Conservation (phyloP, 2,113 vertebrate genomes). For the Bubo bubo region DNA sequence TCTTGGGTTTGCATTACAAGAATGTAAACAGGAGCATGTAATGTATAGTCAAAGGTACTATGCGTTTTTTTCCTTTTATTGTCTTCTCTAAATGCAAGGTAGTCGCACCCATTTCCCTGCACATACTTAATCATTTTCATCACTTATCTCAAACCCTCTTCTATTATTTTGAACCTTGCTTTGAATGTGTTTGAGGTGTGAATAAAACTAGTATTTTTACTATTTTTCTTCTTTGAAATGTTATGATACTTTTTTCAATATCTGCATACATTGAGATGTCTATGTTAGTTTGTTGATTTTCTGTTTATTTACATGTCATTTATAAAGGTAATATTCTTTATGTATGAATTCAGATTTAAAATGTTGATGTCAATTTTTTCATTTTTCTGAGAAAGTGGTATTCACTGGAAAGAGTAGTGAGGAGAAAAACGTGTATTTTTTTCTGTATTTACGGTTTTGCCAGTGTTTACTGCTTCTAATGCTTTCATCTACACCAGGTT, state of each 20-base stretch:
- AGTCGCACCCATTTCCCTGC: background rate
- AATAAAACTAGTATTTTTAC: background rate
- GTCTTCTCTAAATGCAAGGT: background rate
- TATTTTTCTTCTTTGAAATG: background rate
- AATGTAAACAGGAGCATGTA: background rate
- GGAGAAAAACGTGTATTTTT: accelerated
- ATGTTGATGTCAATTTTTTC: background rate
- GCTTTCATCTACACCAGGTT: background rate
- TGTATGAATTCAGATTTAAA: background rate
- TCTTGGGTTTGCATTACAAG: background rate
- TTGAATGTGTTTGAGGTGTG: background rate
- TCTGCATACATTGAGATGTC: background rate
- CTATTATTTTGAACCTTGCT: background rate
- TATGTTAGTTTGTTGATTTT: background rate
- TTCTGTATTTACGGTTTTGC: background rate
- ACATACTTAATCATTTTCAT: background rate
- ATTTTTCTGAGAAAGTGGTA: background rate
- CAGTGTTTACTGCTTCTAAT: background rate
- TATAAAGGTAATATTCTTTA: background rate
- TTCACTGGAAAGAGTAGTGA: background rate
- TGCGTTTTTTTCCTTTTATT: background rate
- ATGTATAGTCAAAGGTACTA: background rate
- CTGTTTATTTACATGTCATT: background rate
- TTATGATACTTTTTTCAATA: background rate
- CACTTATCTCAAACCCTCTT: background rate